Base-by-base conservation (phyloP, 2,888 invertebrate genomes). In the Ligdia adustata region DNA sequence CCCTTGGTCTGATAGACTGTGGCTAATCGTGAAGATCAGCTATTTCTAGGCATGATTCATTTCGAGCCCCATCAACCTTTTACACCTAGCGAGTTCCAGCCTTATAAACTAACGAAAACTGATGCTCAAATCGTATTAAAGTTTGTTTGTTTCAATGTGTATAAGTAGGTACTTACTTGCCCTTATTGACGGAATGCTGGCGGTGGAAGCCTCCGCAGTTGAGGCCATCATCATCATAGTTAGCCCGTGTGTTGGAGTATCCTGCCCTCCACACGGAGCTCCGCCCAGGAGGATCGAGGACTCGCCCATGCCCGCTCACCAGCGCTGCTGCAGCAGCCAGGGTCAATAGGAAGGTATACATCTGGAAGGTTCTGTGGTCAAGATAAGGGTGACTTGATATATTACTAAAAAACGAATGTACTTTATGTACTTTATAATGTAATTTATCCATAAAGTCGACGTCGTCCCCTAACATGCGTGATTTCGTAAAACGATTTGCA, bases 261-360 rank as follows among this genome's bases (percentile, higher is more conserved):
- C 96, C 96, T 69, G 93, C 93, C 53, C 96, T 90, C 96, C 96
- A 96, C 65, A 95, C 95, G 0, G 95, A 94, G 0, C 95, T 94
- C 55, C 96, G 85, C 45, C 95, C 94, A 0, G 96, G 95, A 0
- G 96, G 96, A 64, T 95, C 94, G 52, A 95, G 91, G 26, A 95
- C 87, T 58, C 94, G 88, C 11, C 94, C 94, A 72, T 95, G 94
- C 9, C 91, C 91, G 22, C 74, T 65, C 29, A 87, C 91, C 5
- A 56, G 40, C 9, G 60, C 60, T 24, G 59, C 55, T n/a, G 51
- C 31, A 4, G 62, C 55, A 3, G 49, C 42, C 14, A 60, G 9
- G 6, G 44, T 26, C 1, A 58, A 1, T 4, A 61, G 16, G 13
- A 28, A 22, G 3, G 39, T 22, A 60, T 18, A 66, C 59, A 60